phyloP scores from a whole-genome alignment of 2,797 vertebrate genomes.

The Danio choprae region DNA sequence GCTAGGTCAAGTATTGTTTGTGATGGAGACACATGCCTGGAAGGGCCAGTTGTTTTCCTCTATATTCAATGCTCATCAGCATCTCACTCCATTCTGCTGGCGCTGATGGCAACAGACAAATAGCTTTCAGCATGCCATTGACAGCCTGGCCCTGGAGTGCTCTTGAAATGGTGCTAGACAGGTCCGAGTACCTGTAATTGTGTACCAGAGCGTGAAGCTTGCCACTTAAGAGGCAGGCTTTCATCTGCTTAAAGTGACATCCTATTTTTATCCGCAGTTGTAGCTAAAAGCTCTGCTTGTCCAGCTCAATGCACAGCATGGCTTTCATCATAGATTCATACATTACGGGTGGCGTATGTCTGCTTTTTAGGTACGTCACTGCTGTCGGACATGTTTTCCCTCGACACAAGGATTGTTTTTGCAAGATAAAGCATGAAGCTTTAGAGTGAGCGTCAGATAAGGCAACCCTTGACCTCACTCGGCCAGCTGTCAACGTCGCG shows the following conservation, averaged over 20 bases:
- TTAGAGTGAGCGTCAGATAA: conserved; percentile 56
- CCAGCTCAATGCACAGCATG: conserved; percentile 36
- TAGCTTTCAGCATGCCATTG: conserved; percentile 91
- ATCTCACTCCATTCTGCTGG: conserved; percentile 83
- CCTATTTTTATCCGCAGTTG: conserved; percentile 79
- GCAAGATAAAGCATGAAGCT: conserved; percentile 48
- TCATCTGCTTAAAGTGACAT: conserved; percentile 94
- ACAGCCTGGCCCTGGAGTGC: conserved; percentile 91
- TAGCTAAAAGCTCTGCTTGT: conserved; percentile 48
- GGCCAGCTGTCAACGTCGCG: conserved; percentile 80
- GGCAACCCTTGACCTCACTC: conserved; percentile 76
- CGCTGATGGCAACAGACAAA: conserved; percentile 89
- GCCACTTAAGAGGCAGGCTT: conserved; percentile 90
- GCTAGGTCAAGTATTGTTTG: conserved; percentile 77
- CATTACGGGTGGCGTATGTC: not conserved
- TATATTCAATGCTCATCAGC: conserved; percentile 90
- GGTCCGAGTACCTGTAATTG: conserved; percentile 96
- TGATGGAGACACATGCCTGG: conserved; percentile 70
- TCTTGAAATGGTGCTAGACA: conserved; percentile 94
- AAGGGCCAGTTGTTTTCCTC: conserved; percentile 73
- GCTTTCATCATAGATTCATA: conserved; percentile 22
- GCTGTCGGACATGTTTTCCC: conserved; percentile 65
- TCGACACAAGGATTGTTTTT: conserved; percentile 34
- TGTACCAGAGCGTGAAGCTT: conserved; percentile 88
- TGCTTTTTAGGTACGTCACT: conserved; percentile 27